Evolutionary conservation across 2,888 invertebrate genomes (phyloP), one percentile per base, ranked within the genome.

Genomic region (Apoderus coryli): DNA sequence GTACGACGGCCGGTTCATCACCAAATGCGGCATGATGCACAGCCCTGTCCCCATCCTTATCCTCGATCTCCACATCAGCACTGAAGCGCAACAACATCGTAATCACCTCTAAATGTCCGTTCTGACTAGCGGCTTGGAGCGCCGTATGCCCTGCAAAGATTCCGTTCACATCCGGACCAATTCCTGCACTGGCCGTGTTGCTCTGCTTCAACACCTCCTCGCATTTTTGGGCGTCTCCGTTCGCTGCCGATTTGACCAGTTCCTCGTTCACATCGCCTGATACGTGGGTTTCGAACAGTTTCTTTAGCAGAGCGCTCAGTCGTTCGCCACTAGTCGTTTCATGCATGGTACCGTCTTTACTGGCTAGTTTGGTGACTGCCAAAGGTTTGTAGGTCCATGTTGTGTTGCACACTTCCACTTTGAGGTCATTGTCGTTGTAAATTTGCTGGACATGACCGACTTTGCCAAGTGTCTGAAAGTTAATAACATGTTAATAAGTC

Each of bases 361-460:
- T 81, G 2, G 82, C 84, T 4, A 95, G 84, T 66, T 93, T 95
- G 13, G 88, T 88, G 7, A 95, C 92, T 27, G 92, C 92, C 40
- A 85, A 67, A 1, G 95, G 93, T 60, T 95, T 96, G 57, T 93
- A 95, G 0, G 93, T 95, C 95, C 95, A 96, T 1, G 90, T 92
- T 2, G 92, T 93, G 42, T 90, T 90, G 57, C 92, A 92, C 19
- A 95, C 93, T 63, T 95, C 92, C 16, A 95, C 89, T 64, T 95
- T 95, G 27, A 96, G 65, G 58, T 96, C 95, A 50, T 90, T 92
- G 59, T 96, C 95, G 53, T 92, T 90, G 63, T 95, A 96, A 44
- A 95, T 89, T 61, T 95, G 93, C 53, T 92, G 88, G 11, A 96
- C 89, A 40, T 92, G 75, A 4, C 95, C 95, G 42, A 95, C 84